Conservation (phyloP, 2,888 invertebrate genomes). For the Morpho helenor region DNA sequence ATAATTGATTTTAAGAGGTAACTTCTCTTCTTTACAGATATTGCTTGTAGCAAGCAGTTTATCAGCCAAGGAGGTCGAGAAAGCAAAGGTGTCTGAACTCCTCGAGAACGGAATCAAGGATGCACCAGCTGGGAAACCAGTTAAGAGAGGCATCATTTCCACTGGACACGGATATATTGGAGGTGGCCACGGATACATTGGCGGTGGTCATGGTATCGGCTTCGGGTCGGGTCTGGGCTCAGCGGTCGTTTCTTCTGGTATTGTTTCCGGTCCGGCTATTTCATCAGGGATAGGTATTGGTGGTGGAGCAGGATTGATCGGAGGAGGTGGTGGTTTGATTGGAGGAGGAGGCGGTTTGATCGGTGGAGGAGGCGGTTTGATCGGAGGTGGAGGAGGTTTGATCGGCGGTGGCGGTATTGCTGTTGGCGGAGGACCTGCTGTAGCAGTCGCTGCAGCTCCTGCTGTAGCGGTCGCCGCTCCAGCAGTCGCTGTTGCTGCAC, state of each 20-base stretch:
- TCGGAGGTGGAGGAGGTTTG: slow-evolving; percentile 18
- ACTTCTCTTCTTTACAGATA: slow-evolving; percentile 44
- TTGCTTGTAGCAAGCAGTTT: slow-evolving; percentile 59
- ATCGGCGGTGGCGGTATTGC: slow-evolving; percentile 23
- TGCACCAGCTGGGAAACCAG: slow-evolving; percentile 49
- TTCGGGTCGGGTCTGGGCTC: slow-evolving; percentile 7
- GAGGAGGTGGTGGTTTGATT: slow-evolving; percentile 12
- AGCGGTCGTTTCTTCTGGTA: slow-evolving; percentile 13
- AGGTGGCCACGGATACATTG: not conserved
- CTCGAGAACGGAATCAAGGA: slow-evolving; percentile 62
- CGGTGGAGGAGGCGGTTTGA: slow-evolving; percentile 14
- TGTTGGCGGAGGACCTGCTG: slow-evolving; percentile 32
- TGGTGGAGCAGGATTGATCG: slow-evolving; percentile 13
- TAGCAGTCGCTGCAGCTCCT: slow-evolving; percentile 29
- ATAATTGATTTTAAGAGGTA: too few species aligned
- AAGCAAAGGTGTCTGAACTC: slow-evolving; percentile 54
- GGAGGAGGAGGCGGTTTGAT: slow-evolving; percentile 15
- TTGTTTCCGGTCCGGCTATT: slow-evolving; percentile 13
- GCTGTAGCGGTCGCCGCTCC: slow-evolving; percentile 35
- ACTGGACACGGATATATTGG: slow-evolving; percentile 27
- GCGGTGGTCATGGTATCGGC: not conserved
- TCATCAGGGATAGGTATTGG: slow-evolving; percentile 17
- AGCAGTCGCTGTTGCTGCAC: slow-evolving; percentile 31
- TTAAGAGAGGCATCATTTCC: slow-evolving; percentile 54
- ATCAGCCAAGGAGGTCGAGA: slow-evolving; percentile 53